These are phyloP conservation scores for Philotrypesis tridentata DNA, from an alignment of 1,140 invertebrate genomes.

Conservation along the genomic window DNA sequence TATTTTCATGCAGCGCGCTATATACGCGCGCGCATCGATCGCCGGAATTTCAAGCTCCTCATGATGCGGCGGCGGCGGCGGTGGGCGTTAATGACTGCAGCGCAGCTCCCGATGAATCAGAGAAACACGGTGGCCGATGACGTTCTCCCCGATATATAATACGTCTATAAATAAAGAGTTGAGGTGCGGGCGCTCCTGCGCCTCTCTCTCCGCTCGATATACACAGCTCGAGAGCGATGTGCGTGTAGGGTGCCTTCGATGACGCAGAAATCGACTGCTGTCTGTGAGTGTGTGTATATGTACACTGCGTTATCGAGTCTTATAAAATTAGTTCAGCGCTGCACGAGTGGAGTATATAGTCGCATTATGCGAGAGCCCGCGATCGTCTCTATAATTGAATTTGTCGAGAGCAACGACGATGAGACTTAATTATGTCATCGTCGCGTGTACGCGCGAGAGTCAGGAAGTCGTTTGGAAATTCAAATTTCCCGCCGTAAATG, in stretches of 20 bases:
- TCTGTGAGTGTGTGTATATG: too few relatives aligned
- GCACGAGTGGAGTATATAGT: too few relatives aligned
- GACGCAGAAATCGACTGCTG: conserved; percentile 19
- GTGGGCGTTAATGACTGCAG: conserved; percentile 29
- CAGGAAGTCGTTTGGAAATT: too few relatives aligned
- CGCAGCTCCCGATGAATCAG: conserved; percentile 32
- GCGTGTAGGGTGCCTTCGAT: conserved; percentile 28
- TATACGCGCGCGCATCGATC: neutral
- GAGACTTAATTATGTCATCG: too few relatives aligned
- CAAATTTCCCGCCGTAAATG: too few relatives aligned
- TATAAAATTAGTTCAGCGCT: neutral
- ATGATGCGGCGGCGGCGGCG: too few relatives aligned
- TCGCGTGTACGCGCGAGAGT: too few relatives aligned
- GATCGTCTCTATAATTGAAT: neutral
- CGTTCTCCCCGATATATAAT: neutral
- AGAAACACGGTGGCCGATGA: neutral
- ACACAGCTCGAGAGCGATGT: neutral
- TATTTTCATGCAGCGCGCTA: neutral
- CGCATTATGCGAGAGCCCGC: neutral
- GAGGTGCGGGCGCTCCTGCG: neutral
- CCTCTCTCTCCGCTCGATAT: too few relatives aligned
- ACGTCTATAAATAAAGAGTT: conserved; percentile 32
- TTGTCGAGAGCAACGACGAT: neutral
- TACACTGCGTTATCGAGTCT: neutral
- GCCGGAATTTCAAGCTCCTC: conserved; percentile 21